Base-by-base conservation (phyloP, 2,797 vertebrate species). In the Esox lucius region DNA sequence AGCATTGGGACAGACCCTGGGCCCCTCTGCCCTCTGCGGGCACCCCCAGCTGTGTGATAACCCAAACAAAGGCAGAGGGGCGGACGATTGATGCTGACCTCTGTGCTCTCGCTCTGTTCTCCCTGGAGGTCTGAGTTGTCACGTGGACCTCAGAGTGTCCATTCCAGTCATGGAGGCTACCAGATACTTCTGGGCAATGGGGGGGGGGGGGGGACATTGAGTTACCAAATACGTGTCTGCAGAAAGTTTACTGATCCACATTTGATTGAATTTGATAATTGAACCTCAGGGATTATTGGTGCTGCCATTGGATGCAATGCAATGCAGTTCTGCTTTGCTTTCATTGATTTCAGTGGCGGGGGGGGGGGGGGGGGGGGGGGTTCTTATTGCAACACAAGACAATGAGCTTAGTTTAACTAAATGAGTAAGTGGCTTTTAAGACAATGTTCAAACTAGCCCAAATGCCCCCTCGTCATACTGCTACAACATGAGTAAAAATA, bases 171-270 rank as follows among this genome's bases (percentile, higher is more conserved):
- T 8, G 11, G 56, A 61, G 68, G 49, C 68, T 77, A 75, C 48
- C 48, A 24, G 28, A 11, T 19, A 62, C 64, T 46, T 46, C 12
- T 3, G 42, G 42, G 42, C 35, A 39, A 39, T 35, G 72, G 16
- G 67, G 78, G 59, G 42, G 48, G 24, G 62, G 68, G 62, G 22
- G 22, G 67, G 70, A 48, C 70, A 81, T 74, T 80, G 77, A 83
- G 79, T 72, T 82, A 85, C 82, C 59, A 48, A 61, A 3, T 51
- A 46, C 31, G 53, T 31, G 75, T 75, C 78, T 72, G 68, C 72
- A 65, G 82, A 79, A 84, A 84, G 80, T 68, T 73, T 81, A 76
- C 77, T 72, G 83, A 88, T 83, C 75, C 75, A 78, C 71, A 56
- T 56, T 76, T 75, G 56, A 26, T 61, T 79, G 68, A 65, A 74